Evolutionary conservation across 2,113 vertebrate species (phyloP), one percentile per base, ranked within the genome.

Genomic region (Strix uralensis): DNA sequence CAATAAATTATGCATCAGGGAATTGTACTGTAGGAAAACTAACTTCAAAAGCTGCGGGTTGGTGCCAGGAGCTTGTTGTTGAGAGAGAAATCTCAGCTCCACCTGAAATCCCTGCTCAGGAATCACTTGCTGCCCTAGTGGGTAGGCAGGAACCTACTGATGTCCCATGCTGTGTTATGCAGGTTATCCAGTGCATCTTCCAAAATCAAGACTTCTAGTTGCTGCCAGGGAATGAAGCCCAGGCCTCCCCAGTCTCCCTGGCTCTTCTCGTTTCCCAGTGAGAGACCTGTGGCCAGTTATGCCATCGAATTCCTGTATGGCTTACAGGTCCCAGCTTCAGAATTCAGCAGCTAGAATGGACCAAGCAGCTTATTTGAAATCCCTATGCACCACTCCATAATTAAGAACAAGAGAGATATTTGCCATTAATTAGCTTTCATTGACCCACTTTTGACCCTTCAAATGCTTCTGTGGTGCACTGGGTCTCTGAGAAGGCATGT

Each of bases 401-500:
- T 96, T 95, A 96, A 94, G 75, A 93, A 88, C 80, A 82, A 78
- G 55, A 81, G 63, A 88, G 59, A 93, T 6, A 75, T 81, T 96
- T 94, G 77, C 80, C 91, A 67, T 95, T 97, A 94, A 96, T 96
- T 94, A 93, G 80, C 81, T 92, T 72, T 92, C 77, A 72, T 57
- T 95, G 92, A 93, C 92, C 73, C 49, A 89, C 70, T 96, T 95
- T 58, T 96, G 96, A 94, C 95, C 92, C 88, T 94, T 77, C 79
- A 69, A 86, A 94, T 49, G 65, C 47, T 4, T 2, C 88, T 93
- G 83, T 1, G 5, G 86, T 86, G 52, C 25, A 26, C 52, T 34
- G 67, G 80, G 88, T 91, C 88, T 94, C 81, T 67, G n/a, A 73
- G 65, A 96, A 93, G 70, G 21, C 65, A 40, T 79, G 91, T 86